Conservation (phyloP, 1,140 invertebrate species). For the Hestina assimilis region DNA sequence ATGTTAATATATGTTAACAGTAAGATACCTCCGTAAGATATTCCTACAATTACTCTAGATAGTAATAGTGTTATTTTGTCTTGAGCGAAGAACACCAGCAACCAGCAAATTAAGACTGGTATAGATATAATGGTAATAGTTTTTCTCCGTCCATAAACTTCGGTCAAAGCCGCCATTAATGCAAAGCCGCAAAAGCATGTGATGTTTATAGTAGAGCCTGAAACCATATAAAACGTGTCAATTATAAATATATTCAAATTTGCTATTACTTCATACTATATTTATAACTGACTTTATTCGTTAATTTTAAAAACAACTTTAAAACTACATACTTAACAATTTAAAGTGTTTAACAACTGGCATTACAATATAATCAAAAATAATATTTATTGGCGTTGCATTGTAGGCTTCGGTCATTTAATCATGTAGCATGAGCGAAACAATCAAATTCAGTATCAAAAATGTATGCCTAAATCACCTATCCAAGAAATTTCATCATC, state of each 20-base stretch:
- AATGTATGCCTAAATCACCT: slow-evolving; percentile 10
- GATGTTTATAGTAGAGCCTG: slow-evolving; percentile 29
- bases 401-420: too few relatives aligned
- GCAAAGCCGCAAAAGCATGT: slow-evolving; percentile 24
- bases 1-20: slow-evolving; percentile 24
- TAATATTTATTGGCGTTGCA: too few relatives aligned
- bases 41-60: slow-evolving; percentile 26
- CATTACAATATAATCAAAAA: too few relatives aligned
- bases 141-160: slow-evolving; percentile 23
- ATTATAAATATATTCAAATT: too few relatives aligned
- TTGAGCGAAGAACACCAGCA: slow-evolving; percentile 26
- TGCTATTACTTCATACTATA: too few relatives aligned
- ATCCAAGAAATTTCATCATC: slow-evolving; percentile 28
- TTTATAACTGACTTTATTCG: too few relatives aligned
- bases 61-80: slow-evolving; percentile 16
- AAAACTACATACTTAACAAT: too few relatives aligned
- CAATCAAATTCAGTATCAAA: background rate
- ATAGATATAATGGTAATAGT: slow-evolving; percentile 19
- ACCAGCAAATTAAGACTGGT: slow-evolving; percentile 23
- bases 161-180: slow-evolving; percentile 11
- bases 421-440: too few relatives aligned
- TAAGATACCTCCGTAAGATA: slow-evolving; percentile 24
- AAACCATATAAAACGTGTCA: slow-evolving; percentile 1
- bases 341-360: too few relatives aligned
- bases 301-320: too few relatives aligned